Evolutionary conservation across 2,797 vertebrate genomes (phyloP).

Genomic region (Rhodeus uyekii): DNA sequence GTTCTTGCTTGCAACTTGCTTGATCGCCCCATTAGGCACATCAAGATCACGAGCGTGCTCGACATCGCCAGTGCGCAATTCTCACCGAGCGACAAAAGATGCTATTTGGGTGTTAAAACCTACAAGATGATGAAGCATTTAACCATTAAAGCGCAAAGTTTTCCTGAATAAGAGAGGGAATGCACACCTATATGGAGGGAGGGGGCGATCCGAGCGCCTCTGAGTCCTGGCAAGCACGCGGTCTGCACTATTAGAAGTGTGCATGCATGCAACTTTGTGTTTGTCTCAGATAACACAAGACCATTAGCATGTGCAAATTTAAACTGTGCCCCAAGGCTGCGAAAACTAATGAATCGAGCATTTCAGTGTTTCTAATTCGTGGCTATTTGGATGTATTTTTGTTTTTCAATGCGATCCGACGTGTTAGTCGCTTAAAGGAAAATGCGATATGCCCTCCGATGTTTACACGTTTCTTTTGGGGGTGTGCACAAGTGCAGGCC

Average conservation of each 20-base stretch:
- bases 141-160: neutral
- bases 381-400: constrained; percentile 37
- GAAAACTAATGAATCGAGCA: constrained; percentile 50
- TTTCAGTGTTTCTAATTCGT: constrained; percentile 39
- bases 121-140: neutral
- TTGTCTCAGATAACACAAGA: constrained; percentile 33
- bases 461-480: constrained; percentile 45
- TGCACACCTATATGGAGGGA: constrained; percentile 16
- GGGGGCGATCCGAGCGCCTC: constrained; percentile 23
- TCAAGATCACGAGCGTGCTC: constrained; percentile 87
- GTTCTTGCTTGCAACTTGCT: constrained; percentile 92
- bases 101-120: constrained; percentile 1
- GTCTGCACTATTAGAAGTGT: constrained; percentile 18
- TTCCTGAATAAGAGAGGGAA: neutral
- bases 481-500: constrained; percentile 35
- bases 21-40: constrained; percentile 98
- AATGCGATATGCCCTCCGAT: constrained; percentile 34
- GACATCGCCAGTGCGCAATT: constrained; percentile 77
- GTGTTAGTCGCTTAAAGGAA: constrained; percentile 30
- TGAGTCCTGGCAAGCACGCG: constrained; percentile 23
- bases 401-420: constrained; percentile 34
- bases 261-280: constrained; percentile 35
- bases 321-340: constrained; percentile 34
- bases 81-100: neutral
- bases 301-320: constrained; percentile 44